phyloP scores from a whole-genome alignment of 2,888 invertebrate genomes.

The Cephonodes hylas region DNA sequence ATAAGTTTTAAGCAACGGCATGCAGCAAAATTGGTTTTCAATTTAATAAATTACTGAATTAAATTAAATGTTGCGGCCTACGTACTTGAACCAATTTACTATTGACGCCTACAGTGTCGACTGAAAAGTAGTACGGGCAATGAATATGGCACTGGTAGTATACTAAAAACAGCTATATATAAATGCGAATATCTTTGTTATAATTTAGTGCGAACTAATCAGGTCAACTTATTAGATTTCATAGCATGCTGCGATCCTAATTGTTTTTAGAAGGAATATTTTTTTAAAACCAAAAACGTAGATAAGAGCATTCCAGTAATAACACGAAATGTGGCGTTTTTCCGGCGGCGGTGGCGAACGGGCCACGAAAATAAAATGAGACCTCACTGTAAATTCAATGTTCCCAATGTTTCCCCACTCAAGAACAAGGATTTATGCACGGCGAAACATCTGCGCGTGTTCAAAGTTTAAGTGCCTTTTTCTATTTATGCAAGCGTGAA shows the following conservation, averaged over 20 bases:
- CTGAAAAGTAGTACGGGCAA: no score
- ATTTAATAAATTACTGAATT: no score
- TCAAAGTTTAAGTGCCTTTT: conserved; percentile 17
- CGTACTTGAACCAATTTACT: no score
- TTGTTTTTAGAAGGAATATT: background rate
- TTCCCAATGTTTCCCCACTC: conserved; percentile 1
- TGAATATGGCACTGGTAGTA: no score
- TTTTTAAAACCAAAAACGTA: background rate
- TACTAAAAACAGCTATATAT: no score
- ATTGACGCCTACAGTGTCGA: no score
- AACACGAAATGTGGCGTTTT: background rate
- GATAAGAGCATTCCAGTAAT: background rate
- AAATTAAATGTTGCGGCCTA: no score
- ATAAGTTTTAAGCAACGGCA: no score
- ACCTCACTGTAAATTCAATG: background rate
- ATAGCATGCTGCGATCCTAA: background rate
- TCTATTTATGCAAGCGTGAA: conserved; percentile 25
- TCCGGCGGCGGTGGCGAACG: background rate
- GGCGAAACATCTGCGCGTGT: conserved; percentile 10
- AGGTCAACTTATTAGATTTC: background rate
- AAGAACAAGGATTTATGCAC: conserved; percentile 9
- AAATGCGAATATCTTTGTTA: no score
- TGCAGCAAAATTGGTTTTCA: no score
- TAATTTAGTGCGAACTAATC: no score
- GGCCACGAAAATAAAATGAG: background rate